Evolutionary conservation across 2,113 vertebrate genomes (phyloP), one percentile per base, ranked within the genome.

Genomic region (Tragelaphus buxtoni): DNA sequence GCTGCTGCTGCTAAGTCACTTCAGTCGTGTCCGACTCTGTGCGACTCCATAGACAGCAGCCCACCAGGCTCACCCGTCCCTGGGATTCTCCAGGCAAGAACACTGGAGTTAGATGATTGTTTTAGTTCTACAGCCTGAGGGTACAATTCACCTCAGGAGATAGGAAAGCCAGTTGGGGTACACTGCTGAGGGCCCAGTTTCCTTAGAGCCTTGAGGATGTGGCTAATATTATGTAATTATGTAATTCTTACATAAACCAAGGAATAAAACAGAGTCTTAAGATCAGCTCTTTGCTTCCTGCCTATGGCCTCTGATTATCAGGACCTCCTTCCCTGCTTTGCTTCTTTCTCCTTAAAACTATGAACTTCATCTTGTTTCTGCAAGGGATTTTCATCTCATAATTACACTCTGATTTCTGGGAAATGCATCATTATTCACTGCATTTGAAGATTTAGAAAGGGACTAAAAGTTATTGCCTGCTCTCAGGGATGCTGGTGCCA

Each of bases 361-460:
- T 7, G 32, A 2, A 91, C 56, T 95, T 93, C 22, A 51, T 72
- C 28, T 42, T 79, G 4, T 96, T 95, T 96, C 76, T 88, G 65
- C 14, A 35, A 53, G 9, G n/a, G 16, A 51, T 81, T 72, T 93
- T 51, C 47, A 24, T 85, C 55, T 94, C 63, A 77, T 80, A 32
- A 89, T 77, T 89, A 77, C 49, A 81, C 4, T 69, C 49, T 88
- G 82, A 96, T 77, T 77, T 91, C 53, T 60, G 65, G 65, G 61
- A 97, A 91, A 92, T 65, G n/a, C 6, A 28, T 60, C 47, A 42
- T 94, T 80, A 88, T 90, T 95, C 26, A 90, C 49, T 84, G 12
- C 17, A 10, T 92, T 94, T 88, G 58, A 93, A 85, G 55, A 49
- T 88, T 65, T 49, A 74, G 80, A 32, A 88, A 94, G 30, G 30